Percentiles rank a stretch among this genome's conserved stretches.
Evolutionary conservation across 2,888 invertebrate genomes (phyloP).

Genomic region (Torymus tubicola): DNA sequence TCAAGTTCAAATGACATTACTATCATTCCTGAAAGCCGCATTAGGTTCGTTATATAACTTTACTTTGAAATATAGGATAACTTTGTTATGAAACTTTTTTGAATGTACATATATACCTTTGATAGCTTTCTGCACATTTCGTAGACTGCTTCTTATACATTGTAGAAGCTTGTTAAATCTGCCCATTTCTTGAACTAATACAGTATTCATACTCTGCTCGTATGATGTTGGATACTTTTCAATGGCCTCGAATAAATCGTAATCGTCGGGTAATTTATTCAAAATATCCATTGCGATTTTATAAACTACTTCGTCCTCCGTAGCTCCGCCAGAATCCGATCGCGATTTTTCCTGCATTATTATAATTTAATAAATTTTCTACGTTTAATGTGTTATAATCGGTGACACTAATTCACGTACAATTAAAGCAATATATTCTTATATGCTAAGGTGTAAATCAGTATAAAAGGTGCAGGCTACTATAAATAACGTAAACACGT

Average conservation of each 20-base stretch:
- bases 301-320: slow-evolving; percentile 88
- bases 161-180: slow-evolving; percentile 86
- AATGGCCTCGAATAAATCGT: slow-evolving; percentile 82
- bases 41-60: not conserved
- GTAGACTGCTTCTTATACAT: slow-evolving; percentile 85
- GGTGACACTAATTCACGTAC: too few species aligned
- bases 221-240: slow-evolving; percentile 86
- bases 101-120: slow-evolving; percentile 83
- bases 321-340: slow-evolving; percentile 80
- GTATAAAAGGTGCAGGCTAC: slow-evolving; percentile 4
- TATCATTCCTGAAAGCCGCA: slow-evolving; percentile 82
- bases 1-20: slow-evolving; percentile 92
- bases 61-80: not conserved
- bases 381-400: too few species aligned
- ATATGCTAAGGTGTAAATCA: not conserved
- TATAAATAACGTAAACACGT: too few species aligned
- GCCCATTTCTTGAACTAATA: slow-evolving; percentile 91
- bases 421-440: not conserved
- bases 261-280: slow-evolving; percentile 84
- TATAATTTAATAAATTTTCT: not conserved
- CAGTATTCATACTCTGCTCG: slow-evolving; percentile 95
- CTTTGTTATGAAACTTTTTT: not conserved
- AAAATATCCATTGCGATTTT: slow-evolving; percentile 89
- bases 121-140: slow-evolving; percentile 90
- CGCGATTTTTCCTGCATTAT: slow-evolving; percentile 82